Evolutionary conservation across 2,113 vertebrate species (phyloP).

Genomic region (Tyto alba): DNA sequence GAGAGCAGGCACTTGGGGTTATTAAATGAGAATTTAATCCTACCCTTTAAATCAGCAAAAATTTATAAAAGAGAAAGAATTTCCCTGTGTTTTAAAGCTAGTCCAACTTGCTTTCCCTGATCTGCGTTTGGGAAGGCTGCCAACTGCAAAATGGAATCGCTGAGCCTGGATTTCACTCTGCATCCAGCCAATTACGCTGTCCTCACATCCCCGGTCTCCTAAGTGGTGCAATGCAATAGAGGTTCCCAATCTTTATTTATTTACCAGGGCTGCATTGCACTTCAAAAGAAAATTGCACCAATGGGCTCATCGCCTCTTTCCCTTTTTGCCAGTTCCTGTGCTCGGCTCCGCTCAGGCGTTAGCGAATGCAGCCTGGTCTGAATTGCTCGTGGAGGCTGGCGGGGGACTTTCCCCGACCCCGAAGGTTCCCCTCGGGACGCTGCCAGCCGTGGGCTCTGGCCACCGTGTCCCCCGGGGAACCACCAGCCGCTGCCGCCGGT

Average conservation of each 20-base stretch:
- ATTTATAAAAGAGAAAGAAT: conserved; percentile 17
- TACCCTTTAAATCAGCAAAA: conserved; percentile 36
- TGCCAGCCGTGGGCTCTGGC: accelerated
- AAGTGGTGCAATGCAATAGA: background rate
- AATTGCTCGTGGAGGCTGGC: accelerated
- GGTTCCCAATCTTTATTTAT: background rate
- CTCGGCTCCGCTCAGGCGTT: accelerated
- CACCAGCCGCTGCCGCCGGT: accelerated
- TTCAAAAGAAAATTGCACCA: background rate
- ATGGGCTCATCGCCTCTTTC: background rate
- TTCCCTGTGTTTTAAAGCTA: conserved; percentile 30
- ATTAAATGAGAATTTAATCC: conserved; percentile 56
- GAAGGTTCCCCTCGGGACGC: accelerated
- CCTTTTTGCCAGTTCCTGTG: accelerated
- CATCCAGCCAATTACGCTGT: background rate
- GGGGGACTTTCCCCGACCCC: accelerated
- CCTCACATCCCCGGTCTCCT: background rate
- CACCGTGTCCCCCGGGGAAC: accelerated
- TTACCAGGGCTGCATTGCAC: background rate
- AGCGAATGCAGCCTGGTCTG: accelerated
- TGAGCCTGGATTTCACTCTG: conserved; percentile 49
- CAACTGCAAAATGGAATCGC: conserved; percentile 59
- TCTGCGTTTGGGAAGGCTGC: conserved; percentile 40
- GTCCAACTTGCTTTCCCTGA: background rate
- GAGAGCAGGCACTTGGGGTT: conserved; percentile 9